Conservation (phyloP, 1,140 invertebrate species). For the roundworm (Caenorhabditis elegans) region WBcel235 BX284606.5:3110001-3110500, state of each 20-base stretch:
- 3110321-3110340: not conserved
- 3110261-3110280: not conserved
- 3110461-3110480: not conserved
- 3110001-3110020: conserved; percentile 48
- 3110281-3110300: not conserved
- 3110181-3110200: not conserved
- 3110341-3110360: not conserved
- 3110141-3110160: conserved; percentile 36
- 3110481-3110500: not conserved
- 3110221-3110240: not conserved
- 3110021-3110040: conserved; percentile 48
- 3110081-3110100: conserved; percentile 39
- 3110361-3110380: not conserved
- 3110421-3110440: not conserved
- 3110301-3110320: not conserved
- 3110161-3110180: conserved; percentile 27
- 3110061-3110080: conserved; percentile 47
- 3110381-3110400: not conserved
- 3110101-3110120: conserved; percentile 25
- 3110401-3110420: not conserved
- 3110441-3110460: no score
- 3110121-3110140: no score
- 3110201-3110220: not conserved
- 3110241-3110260: not conserved
- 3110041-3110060: conserved; percentile 40